Evolutionary conservation across 1,140 invertebrate species (phyloP).

Genomic region (Drosophila persimilis): DNA sequence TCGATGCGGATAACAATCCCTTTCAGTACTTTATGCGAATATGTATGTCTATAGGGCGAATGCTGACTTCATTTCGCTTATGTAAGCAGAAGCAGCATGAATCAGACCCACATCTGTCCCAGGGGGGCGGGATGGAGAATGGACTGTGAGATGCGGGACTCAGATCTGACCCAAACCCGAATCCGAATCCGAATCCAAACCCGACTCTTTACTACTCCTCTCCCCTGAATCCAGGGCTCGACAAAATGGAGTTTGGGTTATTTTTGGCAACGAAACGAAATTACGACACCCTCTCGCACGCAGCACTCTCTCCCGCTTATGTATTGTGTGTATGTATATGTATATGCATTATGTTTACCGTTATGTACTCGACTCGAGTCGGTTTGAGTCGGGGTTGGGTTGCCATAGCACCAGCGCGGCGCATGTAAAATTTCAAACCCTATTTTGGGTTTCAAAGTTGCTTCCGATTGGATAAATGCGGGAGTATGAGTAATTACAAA

Average conservation of each 20-base stretch:
- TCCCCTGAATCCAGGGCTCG: constrained; percentile 13
- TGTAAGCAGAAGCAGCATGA: constrained; percentile 36
- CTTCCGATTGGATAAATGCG: constrained; percentile 79
- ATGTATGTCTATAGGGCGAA: constrained; percentile 61
- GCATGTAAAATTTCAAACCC: constrained; percentile 74
- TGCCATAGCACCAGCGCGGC: constrained; percentile 55
- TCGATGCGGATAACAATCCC: constrained; percentile 23
- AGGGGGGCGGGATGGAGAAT: constrained; percentile 1
- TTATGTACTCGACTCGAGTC: constrained; percentile 33
- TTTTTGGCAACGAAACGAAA: constrained; percentile 77
- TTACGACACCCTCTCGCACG: constrained; percentile 71
- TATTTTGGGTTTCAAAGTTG: constrained; percentile 82
- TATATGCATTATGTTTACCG: constrained; percentile 30
- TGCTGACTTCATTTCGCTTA: constrained; percentile 68
- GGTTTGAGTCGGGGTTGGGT: constrained; percentile 27
- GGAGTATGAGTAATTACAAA: constrained; percentile 82
- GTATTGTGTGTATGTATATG: constrained; percentile 21
- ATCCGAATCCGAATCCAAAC: background rate
- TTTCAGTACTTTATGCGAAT: constrained; percentile 27
- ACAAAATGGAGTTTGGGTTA: constrained; percentile 79
- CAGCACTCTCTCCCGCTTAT: constrained; percentile 29
- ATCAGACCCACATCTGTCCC: constrained; percentile 43
- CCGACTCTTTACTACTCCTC: constrained; percentile 1
- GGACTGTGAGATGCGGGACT: background rate
- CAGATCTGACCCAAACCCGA: constrained; percentile 1